Percentiles rank a stretch among this genome's conserved stretches.
Evolutionary conservation across 2,797 vertebrate genomes (phyloP).

Genomic region (Rhinella marina): DNA sequence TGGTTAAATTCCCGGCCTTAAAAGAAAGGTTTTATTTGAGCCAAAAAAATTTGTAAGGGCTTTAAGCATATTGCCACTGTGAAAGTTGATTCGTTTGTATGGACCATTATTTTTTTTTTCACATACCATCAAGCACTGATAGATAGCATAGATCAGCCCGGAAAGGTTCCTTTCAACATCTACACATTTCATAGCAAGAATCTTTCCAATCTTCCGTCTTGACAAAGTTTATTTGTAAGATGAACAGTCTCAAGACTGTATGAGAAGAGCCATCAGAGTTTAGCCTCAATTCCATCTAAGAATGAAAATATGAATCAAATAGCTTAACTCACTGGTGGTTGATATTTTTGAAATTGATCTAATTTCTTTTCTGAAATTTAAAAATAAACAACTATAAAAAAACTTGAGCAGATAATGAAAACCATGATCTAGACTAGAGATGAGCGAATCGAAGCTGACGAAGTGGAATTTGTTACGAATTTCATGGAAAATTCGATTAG

Average conservation of each 20-base stretch:
- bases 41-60: neutral
- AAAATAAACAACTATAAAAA: too few species aligned
- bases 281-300: constrained; percentile 35
- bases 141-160: constrained; percentile 35
- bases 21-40: neutral
- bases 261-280: constrained; percentile 20
- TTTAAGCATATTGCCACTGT: neutral
- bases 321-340: neutral
- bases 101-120: constrained; percentile 36
- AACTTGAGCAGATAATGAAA: too few species aligned
- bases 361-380: too few species aligned
- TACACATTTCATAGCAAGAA: constrained; percentile 37
- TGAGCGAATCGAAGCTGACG: too few species aligned
- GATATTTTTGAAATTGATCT: neutral
- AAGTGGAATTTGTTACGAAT: too few species aligned
- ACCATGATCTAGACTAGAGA: too few species aligned
- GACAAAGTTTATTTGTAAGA: constrained; percentile 60
- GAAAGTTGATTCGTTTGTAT: constrained; percentile 40
- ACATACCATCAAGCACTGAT: constrained; percentile 32
- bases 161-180: constrained; percentile 47
- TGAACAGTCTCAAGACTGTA: constrained; percentile 38
- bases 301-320: constrained; percentile 34
- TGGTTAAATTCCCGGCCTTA: neutral
- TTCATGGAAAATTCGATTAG: too few species aligned
- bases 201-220: constrained; percentile 51